Evolutionary conservation across 2,888 invertebrate genomes (phyloP).

Genomic region (Philereme transversata): DNA sequence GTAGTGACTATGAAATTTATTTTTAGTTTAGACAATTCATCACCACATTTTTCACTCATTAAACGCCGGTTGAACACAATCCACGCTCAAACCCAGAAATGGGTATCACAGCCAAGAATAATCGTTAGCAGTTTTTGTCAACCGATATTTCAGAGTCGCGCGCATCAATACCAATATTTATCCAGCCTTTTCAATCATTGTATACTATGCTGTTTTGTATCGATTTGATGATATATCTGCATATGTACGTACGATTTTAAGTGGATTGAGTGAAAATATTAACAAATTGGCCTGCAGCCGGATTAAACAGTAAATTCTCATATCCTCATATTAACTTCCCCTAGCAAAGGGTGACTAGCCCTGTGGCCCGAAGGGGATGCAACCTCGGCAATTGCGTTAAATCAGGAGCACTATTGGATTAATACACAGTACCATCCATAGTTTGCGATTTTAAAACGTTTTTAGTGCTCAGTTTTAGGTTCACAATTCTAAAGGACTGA

Average conservation of each 20-base stretch:
- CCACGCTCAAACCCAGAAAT: background rate
- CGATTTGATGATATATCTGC: slow-evolving; percentile 8
- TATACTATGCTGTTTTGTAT: background rate
- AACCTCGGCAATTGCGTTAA: slow-evolving; percentile 81
- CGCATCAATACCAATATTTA: background rate
- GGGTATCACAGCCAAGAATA: background rate
- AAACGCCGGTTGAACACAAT: background rate
- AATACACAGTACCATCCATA: slow-evolving; percentile 61
- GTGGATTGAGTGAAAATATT: slow-evolving; percentile 83
- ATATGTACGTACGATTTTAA: slow-evolving; percentile 67
- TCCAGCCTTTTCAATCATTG: background rate
- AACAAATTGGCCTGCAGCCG: slow-evolving; percentile 82
- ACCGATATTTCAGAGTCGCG: background rate
- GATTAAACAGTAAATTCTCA: slow-evolving; percentile 84
- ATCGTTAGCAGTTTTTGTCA: background rate
- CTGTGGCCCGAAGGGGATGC: slow-evolving; percentile 69
- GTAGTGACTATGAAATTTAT: too few species aligned
- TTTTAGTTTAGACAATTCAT: too few species aligned
- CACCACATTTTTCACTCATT: too few species aligned
- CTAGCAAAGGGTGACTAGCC: slow-evolving; percentile 73
- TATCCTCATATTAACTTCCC: slow-evolving; percentile 82
- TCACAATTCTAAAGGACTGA: background rate
- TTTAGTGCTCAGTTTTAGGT: background rate
- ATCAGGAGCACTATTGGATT: slow-evolving; percentile 78
- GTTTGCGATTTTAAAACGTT: slow-evolving; percentile 36